phyloP scores from a whole-genome alignment of 2,113 vertebrate genomes.

The Gavialis gangeticus region DNA sequence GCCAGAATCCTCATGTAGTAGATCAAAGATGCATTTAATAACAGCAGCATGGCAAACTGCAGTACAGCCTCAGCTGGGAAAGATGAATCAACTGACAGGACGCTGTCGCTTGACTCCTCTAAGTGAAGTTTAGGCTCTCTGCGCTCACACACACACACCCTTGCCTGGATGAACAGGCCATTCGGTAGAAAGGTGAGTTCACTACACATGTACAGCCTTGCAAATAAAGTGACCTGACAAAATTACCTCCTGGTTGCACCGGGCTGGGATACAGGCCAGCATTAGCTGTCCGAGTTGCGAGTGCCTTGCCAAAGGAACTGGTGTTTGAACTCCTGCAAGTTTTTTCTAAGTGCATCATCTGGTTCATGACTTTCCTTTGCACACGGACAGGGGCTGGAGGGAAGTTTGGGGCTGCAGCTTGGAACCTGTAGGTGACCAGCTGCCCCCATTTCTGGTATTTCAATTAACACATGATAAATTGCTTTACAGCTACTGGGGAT shows the following conservation, averaged over 20 bases:
- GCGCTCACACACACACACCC: rapidly evolving
- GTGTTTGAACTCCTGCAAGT: neutral
- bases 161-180: neutral
- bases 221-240: neutral
- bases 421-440: neutral
- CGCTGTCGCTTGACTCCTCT: rapidly evolving
- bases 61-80: neutral
- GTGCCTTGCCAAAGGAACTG: too few relatives aligned
- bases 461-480: rapidly evolving
- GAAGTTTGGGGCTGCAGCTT: rapidly evolving
- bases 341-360: neutral
- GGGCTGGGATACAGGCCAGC: neutral
- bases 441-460: neutral
- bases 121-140: neutral
- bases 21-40: neutral
- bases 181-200: rapidly evolving
- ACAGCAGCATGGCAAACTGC: neutral
- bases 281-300: neutral
- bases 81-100: neutral
- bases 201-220: neutral
- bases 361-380: neutral
- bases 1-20: neutral
- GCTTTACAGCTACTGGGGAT: neutral
- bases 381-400: neutral
- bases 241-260: rapidly evolving